Base-by-base conservation (phyloP, 2,888 invertebrate species). In the Conops quadrifasciatus region DNA sequence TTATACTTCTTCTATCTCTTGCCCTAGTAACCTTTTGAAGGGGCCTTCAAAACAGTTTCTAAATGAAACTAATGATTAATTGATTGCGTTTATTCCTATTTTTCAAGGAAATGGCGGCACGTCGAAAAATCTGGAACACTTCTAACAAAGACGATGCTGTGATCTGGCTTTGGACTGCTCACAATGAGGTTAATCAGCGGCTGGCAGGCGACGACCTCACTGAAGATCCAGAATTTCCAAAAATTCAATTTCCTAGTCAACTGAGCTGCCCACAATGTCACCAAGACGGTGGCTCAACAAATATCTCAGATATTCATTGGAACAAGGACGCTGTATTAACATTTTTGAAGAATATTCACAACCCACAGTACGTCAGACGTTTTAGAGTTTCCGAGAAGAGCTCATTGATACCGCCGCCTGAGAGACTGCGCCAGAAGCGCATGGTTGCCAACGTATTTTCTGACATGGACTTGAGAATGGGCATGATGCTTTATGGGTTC, bases 161-260 rank as follows among this genome's bases (percentile, higher is more conserved):
- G 0, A 85, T 97, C 53, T 98, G 97, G 97, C 87, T 98, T 28
- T 98, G 98, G 98, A 89, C 89, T 78, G 93, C 95, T 0, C 98
- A 98, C 83, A 98, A 98, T 84, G 91, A 92, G 85, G 98, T 96
- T 0, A 99, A 99, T 84, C 87, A 91, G 75, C 89, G 98, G 76
- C 87, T 99, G 30, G 89, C 93, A 26, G 94, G 95, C 0, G 96
- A 97, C 83, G 96, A 97, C 84, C 75, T 87, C 3, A 94, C 96
- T 1, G 97, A 98, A 86, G 98, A 99, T 87, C 96, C 97, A 0
- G 85, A 89, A 68, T 91, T 92, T 85, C 96, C 94, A 0, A 99
- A 99, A 86, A 87, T 92, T 71, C 94, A 95, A 84, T 99, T 95
- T 84, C 99, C 99, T 77, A 91, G 77, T 80, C 80, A 84, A 19